Evolutionary conservation across 2,888 invertebrate genomes (phyloP), one percentile per base, ranked within the genome.

Genomic region (Leptinotarsa haldemani): DNA sequence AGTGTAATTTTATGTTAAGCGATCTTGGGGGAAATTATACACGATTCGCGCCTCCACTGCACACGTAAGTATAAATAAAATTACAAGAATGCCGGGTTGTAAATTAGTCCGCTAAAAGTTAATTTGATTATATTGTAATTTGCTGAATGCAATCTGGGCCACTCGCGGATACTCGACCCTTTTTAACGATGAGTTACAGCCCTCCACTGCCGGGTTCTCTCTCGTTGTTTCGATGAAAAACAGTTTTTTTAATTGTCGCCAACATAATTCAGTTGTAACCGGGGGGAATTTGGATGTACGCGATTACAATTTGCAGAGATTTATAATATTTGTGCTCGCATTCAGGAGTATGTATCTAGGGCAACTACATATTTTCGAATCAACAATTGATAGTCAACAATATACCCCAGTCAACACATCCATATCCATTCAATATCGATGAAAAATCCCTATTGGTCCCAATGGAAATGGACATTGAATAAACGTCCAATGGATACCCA

Each of bases 71-170:
- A 82, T 81, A 82, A 67, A 67, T 53, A 53, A 75, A 75, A 72
- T 75, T 75, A 75, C 76, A 71, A 71, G 73, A 65, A 65, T 30
- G 63, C 64, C 46, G 76, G 74, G 71, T 67, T 73, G 81, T 81
- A 81, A 82, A 80, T 83, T 82, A 82, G 81, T 82, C 82, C 78
- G 82, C 76, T 82, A 80, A 84, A 85, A 85, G 84, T 84, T 85
- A 85, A 85, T 85, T 85, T 84, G 85, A 85, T 85, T 85, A 85
- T 83, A 83, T 84, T 85, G 85, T 85, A 85, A 85, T 85, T 85
- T 85, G 83, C 82, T 83, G 78, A 84, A 83, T 85, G 84, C 85
- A 85, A 85, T 85, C 84, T 82, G 82, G 80, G 69, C 78, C 74
- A 76, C 76, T 75, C 71, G 53, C 69, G 71, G 58, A 61, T 63